These are phyloP conservation scores for Malaclemys terrapin DNA, from an alignment of 2,113 vertebrate genomes.

Conservation along the genomic window DNA sequence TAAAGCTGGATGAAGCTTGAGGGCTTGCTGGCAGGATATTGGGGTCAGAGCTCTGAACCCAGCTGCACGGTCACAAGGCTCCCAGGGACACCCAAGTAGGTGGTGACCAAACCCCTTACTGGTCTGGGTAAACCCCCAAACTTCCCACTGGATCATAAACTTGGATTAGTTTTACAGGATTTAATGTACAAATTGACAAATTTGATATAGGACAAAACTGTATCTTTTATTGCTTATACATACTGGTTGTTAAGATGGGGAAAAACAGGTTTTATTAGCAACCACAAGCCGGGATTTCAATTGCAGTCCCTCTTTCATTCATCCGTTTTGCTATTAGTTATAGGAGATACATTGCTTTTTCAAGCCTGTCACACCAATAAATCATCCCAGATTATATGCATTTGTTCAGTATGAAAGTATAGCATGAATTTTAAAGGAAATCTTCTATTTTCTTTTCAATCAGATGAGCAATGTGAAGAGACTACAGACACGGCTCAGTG, in stretches of 20 bases:
- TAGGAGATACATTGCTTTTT: conserved; percentile 79
- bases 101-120: background rate
- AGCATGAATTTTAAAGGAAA: conserved; percentile 82
- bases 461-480: conserved; percentile 97
- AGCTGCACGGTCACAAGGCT: background rate
- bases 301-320: conserved; percentile 71
- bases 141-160: conserved; percentile 50
- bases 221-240: conserved; percentile 73
- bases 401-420: conserved; percentile 70
- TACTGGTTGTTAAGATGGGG: conserved; percentile 62
- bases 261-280: conserved; percentile 45
- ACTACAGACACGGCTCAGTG: conserved; percentile 91
- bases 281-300: conserved; percentile 64
- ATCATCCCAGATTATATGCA: conserved; percentile 76
- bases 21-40: background rate
- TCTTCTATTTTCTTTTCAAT: conserved; percentile 78
- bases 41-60: background rate
- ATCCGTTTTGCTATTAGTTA: conserved; percentile 75
- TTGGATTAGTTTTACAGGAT: conserved; percentile 64
- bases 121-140: background rate
- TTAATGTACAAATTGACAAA: conserved; percentile 65
- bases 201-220: conserved; percentile 71
- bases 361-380: conserved; percentile 79
- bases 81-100: background rate
- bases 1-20: background rate